Base-by-base conservation (phyloP, 2,797 vertebrate genomes). In the Gallinago solitaria region DNA sequence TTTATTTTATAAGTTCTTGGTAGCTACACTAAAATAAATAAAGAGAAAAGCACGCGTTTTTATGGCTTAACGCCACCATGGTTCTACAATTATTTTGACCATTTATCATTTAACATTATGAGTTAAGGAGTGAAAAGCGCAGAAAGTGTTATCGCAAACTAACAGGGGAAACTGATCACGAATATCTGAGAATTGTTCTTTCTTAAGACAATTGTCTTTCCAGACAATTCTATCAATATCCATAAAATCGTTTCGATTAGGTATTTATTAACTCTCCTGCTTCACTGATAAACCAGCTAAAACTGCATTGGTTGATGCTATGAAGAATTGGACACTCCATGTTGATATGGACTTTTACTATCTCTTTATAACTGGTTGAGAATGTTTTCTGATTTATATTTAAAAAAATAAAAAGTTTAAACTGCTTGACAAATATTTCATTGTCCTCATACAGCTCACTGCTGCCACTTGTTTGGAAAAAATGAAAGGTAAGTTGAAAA, bases 401-500 rank as follows among this genome's bases (percentile, higher is more conserved):
- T 16, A 47, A 47, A 87, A 68, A 69, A 47, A 61, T 65, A 87
- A 96, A 65, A 96, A 95, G 61, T 95, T 93, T 81, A 87, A 96
- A 87, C 75, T 85, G 65, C 84, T 94, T 94, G 92, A 96, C 96
- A 97, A 95, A 96, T 94, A 90, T 95, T 97, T 93, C 94, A 97
- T 79, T 95, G 94, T 94, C 61, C 83, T 93, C 59, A 56, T 39
- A 43, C 59, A 86, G 80, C 94, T 90, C 33, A 61, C 77, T 64
- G 63, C 90, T 93, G 92, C 96, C 95, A 93, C 97, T 97, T 98
- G 97, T 97, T 98, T 97, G 92, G 86, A 87, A 93, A 93, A 97
- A 97, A 97, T 96, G 95, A 97, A 97, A 96, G 97, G 69, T 69
- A 95, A 94, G 96, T 96, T 96, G 97, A 97, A 97, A 98, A 97